Base-by-base conservation (phyloP, 2,888 invertebrate species). In the Caenorhabditis sinica region DNA sequence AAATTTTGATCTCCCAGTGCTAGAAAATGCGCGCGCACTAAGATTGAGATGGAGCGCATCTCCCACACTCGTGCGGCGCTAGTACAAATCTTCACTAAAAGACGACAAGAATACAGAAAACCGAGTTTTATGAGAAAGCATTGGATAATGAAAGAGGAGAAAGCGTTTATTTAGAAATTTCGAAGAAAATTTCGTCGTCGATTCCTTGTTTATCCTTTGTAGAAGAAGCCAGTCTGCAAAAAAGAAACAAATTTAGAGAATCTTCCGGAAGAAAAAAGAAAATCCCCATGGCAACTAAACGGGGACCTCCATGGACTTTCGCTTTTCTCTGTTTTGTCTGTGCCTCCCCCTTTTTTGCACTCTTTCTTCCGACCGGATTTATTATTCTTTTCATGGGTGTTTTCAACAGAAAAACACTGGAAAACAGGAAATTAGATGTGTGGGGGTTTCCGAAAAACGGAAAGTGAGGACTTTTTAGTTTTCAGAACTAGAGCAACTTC, bases 181-280 rank as follows among this genome's bases (percentile, higher is more conserved):
- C 20, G 28, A 72, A 45, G 33, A 33, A 49, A n/a, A 28, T 28
- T 56, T 25, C 28, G 25, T 25, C 28, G 25, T 56, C 6, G 23
- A 8, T 28, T 51, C 9, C 23, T 43, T 53, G 61, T 51, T 76
- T 58, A 81, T 33, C 69, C 76, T 49, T 66, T 69, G 51, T 84
- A 81, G 76, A 72, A 84, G 81, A 84, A 84, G 66, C 84, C 84
- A 36, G 76, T 68, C 84, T 84, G 81, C 20, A 84, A 84, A 53
- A 71, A 71, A 20, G 15, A 61, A 61, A 33, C 20, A 33, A 40
- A 36, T 49, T 11, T 17, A n/a, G 49, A 40, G 28, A 61, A 74
- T 40, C 13, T 40, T 40, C 40, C 40, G 36, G 36, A 58, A 56
- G 33, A 58, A 45, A n/a, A 36, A 23, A 33, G 36, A 13, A 76